Percentiles rank a stretch among this genome's conserved stretches.
These are phyloP conservation scores for Drosophila ananassae DNA, from an alignment of 1,140 invertebrate species.

Conservation along the genomic window DNA sequence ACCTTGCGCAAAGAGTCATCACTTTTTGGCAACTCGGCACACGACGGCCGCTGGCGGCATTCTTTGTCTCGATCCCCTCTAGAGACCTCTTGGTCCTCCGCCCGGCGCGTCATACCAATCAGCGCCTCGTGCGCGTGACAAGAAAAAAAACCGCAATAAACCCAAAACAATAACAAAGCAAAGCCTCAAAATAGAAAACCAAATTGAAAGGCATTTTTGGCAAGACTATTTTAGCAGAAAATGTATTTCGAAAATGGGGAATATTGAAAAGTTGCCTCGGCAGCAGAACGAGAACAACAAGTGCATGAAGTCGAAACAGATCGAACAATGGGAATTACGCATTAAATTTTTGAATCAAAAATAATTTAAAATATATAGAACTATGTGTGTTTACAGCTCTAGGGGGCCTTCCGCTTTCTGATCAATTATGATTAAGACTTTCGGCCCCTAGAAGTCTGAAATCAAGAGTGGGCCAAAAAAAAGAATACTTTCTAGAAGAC, in stretches of 20 bases:
- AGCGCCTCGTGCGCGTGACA: constrained; percentile 68
- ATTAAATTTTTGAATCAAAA: constrained; percentile 42
- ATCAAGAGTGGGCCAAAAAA: neutral
- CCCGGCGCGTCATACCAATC: constrained; percentile 4
- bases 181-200: constrained; percentile 19
- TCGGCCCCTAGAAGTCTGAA: constrained; percentile 14
- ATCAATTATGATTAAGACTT: constrained; percentile 40
- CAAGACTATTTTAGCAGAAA: constrained; percentile 52
- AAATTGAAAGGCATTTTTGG: constrained; percentile 50
- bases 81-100: constrained; percentile 16
- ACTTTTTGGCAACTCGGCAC: constrained; percentile 27
- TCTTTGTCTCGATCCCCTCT: constrained; percentile 43
- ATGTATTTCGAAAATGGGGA: constrained; percentile 40
- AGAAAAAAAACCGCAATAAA: constrained; percentile 25
- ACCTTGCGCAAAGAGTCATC: constrained; percentile 12
- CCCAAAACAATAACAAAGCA: constrained; percentile 18
- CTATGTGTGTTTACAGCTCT: constrained; percentile 29
- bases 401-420: constrained; percentile 32
- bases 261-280: constrained; percentile 10
- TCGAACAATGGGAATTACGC: constrained; percentile 58
- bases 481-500: neutral
- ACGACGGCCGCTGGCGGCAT: constrained; percentile 25
- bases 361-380: neutral
- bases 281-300: no score
- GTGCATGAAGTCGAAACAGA: constrained; percentile 8